Evolutionary conservation across 2,888 invertebrate genomes (phyloP), one percentile per base, ranked within the genome.

Genomic region (Lasius fuliginosus): DNA sequence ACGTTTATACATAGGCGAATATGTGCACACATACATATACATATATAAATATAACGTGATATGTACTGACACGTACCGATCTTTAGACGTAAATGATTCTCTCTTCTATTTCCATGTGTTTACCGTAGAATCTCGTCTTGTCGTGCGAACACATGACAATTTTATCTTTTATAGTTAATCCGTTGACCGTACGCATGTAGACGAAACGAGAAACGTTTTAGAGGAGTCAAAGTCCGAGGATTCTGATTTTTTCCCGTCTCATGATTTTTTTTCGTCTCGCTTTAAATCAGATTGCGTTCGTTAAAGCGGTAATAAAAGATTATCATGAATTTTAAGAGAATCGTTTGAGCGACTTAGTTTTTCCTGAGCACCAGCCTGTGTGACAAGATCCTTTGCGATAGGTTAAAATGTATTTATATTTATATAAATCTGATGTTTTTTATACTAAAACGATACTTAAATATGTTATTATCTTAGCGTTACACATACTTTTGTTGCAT

Each of bases 1-100:
- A 94, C 93, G 93, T 94, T 93, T 93, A 87, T 91, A 90, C 83
- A 88, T 90, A 90, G 82, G 85, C 74, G 82, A 84, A 87, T 86
- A 82, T 27, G 27, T 53, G 60, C 58, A 64, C 23, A 71, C n/a
- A 49, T 23, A 71, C 36, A 82, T 12, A 33, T 40, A 74, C 85
- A 82, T 82, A 68, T 76, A 85, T 90, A 89, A n/a, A 53, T 53
- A 53, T 53, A 46, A 46, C 53, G 82, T 68, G 81, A 68, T 83
- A 88, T 84, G 74, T 75, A 85, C 88, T 76, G 36, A 88, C 64
- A 69, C 81, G 84, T 83, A 85, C 89, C 42, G 46, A 60, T 83
- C 82, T 74, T 83, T 89, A 87, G 84, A 68, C 82, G 56, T 83
- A 86, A 76, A 62, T 46, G 56, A 79, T 88, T 68, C 40, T 84